phyloP scores from a whole-genome alignment of 2,113 vertebrate genomes.

The Plotosus lineatus region DNA sequence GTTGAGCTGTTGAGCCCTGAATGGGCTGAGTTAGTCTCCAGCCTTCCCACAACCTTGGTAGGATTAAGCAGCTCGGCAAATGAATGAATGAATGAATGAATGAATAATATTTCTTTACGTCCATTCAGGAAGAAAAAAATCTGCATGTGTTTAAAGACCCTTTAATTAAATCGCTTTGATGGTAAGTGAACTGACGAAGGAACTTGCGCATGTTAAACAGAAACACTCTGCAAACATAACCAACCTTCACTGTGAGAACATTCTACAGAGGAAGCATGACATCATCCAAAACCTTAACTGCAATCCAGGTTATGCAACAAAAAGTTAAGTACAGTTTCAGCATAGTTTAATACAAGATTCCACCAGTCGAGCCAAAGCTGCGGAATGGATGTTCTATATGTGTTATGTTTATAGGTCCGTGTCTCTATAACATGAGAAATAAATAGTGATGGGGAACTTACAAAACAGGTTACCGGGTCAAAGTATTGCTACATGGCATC shows the following conservation, averaged over 20 bases:
- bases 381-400: not conserved
- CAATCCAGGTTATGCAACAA: not conserved
- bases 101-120: constrained; percentile 38
- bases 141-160: constrained; percentile 52
- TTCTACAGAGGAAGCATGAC: not conserved
- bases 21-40: no score
- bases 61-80: no score
- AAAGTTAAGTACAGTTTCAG: not conserved
- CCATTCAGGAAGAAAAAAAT: constrained; percentile 60
- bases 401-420: not conserved
- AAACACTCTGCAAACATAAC: not conserved
- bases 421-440: not conserved
- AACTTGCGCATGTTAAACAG: not conserved
- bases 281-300: not conserved
- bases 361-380: not conserved
- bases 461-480: not conserved
- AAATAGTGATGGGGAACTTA: not conserved
- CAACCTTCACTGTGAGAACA: not conserved
- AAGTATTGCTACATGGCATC: not conserved
- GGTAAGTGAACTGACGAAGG: not conserved
- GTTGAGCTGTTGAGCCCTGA: no score
- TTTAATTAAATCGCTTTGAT: not conserved
- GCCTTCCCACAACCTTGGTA: no score
- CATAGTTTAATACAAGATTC: not conserved
- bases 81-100: no score